phyloP scores from a whole-genome alignment of 2,113 vertebrate species.

The Nettapus auritus region DNA sequence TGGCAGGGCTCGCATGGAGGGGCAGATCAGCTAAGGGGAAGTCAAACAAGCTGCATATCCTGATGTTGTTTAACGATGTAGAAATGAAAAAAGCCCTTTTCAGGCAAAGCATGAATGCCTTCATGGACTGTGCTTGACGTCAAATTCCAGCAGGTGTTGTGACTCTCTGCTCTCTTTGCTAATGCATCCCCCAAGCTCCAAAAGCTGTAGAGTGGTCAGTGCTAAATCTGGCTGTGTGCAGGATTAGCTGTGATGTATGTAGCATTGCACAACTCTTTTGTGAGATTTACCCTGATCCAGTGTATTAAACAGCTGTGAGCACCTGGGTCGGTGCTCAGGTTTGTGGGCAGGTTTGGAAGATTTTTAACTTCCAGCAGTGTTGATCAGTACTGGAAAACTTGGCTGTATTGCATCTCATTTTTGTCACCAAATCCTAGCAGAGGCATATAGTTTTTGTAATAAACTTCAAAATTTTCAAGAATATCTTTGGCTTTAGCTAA shows the following conservation, averaged over 20 bases:
- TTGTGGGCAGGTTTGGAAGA: neutral
- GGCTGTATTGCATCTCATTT: fast-evolving
- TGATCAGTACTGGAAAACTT: neutral
- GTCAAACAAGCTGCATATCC: neutral
- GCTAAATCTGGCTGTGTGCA: neutral
- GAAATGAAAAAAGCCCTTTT: neutral
- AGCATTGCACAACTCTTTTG: too few species aligned
- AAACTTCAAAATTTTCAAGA: neutral
- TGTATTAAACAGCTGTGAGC: fast-evolving
- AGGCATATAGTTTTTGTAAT: too few species aligned
- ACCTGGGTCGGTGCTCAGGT: too few species aligned
- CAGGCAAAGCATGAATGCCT: too few species aligned
- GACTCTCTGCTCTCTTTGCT: neutral
- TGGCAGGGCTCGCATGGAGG: neutral
- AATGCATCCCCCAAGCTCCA: neutral
- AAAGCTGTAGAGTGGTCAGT: fast-evolving
- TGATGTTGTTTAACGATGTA: neutral
- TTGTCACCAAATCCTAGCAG: fast-evolving
- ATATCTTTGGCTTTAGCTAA: neutral
- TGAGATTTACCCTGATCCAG: neutral
- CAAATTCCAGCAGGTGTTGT: fast-evolving
- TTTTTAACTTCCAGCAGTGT: fast-evolving
- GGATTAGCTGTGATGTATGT: fast-evolving
- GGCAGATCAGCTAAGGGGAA: neutral
- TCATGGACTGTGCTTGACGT: neutral